These are phyloP conservation scores for Agriopis leucophaearia DNA, from an alignment of 2,888 invertebrate genomes.

Conservation along the genomic window DNA sequence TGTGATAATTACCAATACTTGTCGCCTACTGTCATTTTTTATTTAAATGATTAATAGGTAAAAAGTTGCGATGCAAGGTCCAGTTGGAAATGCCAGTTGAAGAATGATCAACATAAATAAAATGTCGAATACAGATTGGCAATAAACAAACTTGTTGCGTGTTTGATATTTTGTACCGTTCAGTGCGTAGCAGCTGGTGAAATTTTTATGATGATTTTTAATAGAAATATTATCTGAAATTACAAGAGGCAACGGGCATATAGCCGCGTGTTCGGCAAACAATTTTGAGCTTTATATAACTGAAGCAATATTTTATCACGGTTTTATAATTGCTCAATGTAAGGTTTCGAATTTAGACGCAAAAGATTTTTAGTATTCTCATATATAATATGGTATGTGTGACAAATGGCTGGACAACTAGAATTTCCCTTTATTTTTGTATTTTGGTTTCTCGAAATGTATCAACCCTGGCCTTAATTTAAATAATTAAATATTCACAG, in stretches of 20 bases:
- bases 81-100: constrained; percentile 53
- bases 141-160: constrained; percentile 73
- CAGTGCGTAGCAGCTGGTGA: constrained; percentile 41
- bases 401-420: too few species aligned
- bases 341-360: too few species aligned
- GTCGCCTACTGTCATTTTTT: constrained; percentile 18
- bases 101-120: constrained; percentile 70
- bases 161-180: constrained; percentile 69
- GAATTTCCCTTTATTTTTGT: too few species aligned
- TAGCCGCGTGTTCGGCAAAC: not conserved
- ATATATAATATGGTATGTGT: too few species aligned
- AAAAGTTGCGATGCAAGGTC: constrained; percentile 30
- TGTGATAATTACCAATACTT: constrained; percentile 16
- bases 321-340: too few species aligned
- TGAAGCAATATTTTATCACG: too few species aligned
- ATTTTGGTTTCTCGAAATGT: not conserved
- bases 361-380: too few species aligned
- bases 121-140: constrained; percentile 72
- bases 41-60: constrained; percentile 29
- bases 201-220: constrained; percentile 31
- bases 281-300: not conserved
- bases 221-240: constrained; percentile 21
- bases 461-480: not conserved
- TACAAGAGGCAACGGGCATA: not conserved
- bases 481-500: not conserved